Evolutionary conservation across 1,140 invertebrate genomes (phyloP).

Genomic region (Drosophila nebulosa): DNA sequence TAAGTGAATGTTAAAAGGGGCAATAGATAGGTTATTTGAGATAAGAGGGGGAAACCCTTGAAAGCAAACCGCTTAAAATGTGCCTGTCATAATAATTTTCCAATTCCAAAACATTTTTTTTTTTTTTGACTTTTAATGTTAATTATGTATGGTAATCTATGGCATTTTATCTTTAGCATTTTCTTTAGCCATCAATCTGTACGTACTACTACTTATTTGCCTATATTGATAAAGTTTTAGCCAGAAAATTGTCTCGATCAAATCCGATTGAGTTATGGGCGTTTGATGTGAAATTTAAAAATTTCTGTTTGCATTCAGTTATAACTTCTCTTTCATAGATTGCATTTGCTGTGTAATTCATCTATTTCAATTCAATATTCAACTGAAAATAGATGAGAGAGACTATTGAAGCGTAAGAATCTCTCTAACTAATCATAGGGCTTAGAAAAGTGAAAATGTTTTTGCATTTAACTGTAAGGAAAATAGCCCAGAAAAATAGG

Average conservation of each 20-base stretch:
- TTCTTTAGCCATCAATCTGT: not conserved
- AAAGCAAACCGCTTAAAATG: not conserved
- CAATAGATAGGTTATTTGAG: not conserved
- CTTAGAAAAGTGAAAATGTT: slow-evolving; percentile 38
- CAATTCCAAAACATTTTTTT: not conserved
- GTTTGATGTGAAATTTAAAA: too few relatives aligned
- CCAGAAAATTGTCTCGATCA: too few relatives aligned
- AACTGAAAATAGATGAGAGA: not conserved
- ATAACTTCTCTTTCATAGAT: too few relatives aligned
- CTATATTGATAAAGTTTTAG: too few relatives aligned
- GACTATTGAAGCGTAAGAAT: not conserved
- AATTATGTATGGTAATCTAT: not conserved
- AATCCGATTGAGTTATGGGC: too few relatives aligned
- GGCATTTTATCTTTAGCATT: not conserved
- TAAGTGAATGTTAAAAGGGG: slow-evolving; percentile 10
- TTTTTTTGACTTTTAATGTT: not conserved
- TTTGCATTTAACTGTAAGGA: slow-evolving; percentile 18
- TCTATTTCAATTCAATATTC: not conserved
- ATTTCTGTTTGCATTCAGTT: too few relatives aligned
- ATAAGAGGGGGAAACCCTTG: not conserved
- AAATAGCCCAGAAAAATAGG: slow-evolving; percentile 17
- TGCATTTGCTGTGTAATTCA: not conserved
- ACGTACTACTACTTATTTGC: not conserved
- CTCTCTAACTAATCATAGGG: slow-evolving; percentile 24
- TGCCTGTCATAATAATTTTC: slow-evolving; percentile 1